Evolutionary conservation across 2,113 vertebrate genomes (phyloP).

Genomic region (Poeciliopsis prolifica): DNA sequence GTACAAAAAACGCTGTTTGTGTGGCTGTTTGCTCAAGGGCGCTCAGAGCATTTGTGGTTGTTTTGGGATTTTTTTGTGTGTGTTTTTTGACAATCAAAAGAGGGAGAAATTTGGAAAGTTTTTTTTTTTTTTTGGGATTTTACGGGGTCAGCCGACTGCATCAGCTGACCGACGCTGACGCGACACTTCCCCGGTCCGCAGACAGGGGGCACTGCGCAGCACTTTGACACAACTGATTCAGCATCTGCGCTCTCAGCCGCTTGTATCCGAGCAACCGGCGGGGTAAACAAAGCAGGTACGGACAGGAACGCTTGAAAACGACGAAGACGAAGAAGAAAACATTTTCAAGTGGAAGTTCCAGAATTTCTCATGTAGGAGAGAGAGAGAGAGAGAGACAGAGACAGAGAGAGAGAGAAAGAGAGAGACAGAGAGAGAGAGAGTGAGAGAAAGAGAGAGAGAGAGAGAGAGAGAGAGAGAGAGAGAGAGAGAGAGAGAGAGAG

Average conservation of each 20-base stretch:
- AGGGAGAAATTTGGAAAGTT: constrained; percentile 12
- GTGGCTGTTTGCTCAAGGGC: not conserved
- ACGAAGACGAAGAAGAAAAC: not conserved
- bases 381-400: too few species aligned
- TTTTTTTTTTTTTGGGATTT: constrained; percentile 7
- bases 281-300: constrained; percentile 51
- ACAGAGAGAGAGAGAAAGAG: too few species aligned
- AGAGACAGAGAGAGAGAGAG: not conserved
- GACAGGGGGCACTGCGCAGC: constrained; percentile 40
- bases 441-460: constrained; percentile 8
- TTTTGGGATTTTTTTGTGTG: not conserved
- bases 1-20: too few species aligned
- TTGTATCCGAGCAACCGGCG: constrained; percentile 47
- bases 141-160: not conserved
- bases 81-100: not conserved
- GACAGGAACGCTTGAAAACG: constrained; percentile 16
- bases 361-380: constrained; percentile 33
- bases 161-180: constrained; percentile 5
- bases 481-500: not conserved
- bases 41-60: not conserved
- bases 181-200: constrained; percentile 27
- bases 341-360: constrained; percentile 62
- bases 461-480: constrained; percentile 12
- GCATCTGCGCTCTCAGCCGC: constrained; percentile 18
- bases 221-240: constrained; percentile 1